Base-by-base conservation (phyloP, 1,140 invertebrate genomes). In the Orius insidiosus region DNA sequence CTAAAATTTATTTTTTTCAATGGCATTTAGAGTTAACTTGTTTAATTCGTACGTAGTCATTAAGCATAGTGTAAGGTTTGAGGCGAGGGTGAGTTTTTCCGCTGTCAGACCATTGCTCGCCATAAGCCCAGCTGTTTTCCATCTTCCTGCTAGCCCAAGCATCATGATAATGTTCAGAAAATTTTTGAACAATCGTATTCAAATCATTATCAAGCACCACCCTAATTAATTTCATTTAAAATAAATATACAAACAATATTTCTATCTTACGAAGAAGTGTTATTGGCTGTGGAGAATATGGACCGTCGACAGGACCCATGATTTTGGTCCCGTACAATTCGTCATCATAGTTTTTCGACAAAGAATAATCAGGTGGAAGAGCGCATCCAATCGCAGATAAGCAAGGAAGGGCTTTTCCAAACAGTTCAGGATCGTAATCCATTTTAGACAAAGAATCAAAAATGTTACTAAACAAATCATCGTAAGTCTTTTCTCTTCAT, bases 381-480 rank as follows among this genome's bases (percentile, higher is more conserved):
- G 95, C 93, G 60, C 88, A 93, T 48, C 85, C 79, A 57, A 97
- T 96, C 31, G 90, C 90, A 16, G 88, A 96, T 10, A 99, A 66
- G 67, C 96, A 99, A 8, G 96, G 96, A 38, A 99, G 62, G n/a
- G 96, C 95, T 68, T 97, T 96, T 31, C 92, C 92, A 60, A 98
- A 99, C 32, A 99, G 66, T 61, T 98, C 96, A 1, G 95, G 95
- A 66, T 99, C 95, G 64, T 99, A 98, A 59, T 95, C 89, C 86
- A 94, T 93, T 67, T 92, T 89, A 53, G 89, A 88, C 18, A 99
- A 68, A 1, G 95, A 97, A 64, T 99, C 96, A 66, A 99, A 99
- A 58, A 99, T 98, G 59, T 96, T 96, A 46, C 86, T 93, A 69
- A 99, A 99, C 18, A 99, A 69, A 98, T 87, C 94, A 98, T 98